phyloP scores from a whole-genome alignment of 2,113 vertebrate species.

The Hypanus sabinus region DNA sequence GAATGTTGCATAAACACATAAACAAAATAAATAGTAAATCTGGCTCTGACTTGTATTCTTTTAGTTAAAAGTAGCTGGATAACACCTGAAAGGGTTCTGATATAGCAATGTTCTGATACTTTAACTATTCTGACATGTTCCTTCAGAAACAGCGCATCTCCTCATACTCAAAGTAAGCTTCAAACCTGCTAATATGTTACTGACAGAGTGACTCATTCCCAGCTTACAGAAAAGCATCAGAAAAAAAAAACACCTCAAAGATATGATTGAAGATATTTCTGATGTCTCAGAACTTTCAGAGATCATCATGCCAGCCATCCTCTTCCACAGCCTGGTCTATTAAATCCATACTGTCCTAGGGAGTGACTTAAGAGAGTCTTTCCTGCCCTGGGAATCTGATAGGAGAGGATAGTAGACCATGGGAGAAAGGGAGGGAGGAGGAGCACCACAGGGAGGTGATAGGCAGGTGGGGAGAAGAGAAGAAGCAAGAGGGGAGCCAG shows the following conservation, averaged over 20 bases:
- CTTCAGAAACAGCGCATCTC: not conserved
- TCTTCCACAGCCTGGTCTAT: too few relatives aligned
- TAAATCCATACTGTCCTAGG: too few relatives aligned
- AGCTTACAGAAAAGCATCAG: not conserved
- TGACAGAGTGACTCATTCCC: not conserved
- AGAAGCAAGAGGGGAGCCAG: too few relatives aligned
- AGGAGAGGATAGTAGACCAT: too few relatives aligned
- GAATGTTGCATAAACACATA: not conserved
- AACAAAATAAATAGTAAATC: not conserved
- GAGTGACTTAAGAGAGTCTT: too few relatives aligned
- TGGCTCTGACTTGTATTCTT: not conserved
- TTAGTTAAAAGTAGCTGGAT: not conserved
- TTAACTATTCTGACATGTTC: not conserved
- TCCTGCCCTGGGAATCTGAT: too few relatives aligned
- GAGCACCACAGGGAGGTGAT: too few relatives aligned
- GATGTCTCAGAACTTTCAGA: too few relatives aligned
- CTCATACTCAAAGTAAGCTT: not conserved
- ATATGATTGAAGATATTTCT: not conserved
- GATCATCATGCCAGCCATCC: too few relatives aligned
- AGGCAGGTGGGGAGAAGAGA: too few relatives aligned
- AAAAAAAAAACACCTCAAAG: not conserved
- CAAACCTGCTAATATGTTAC: not conserved
- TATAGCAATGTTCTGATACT: not conserved
- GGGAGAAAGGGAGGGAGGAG: too few relatives aligned
- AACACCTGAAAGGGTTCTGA: not conserved